Evolutionary conservation across 1,140 invertebrate species (phyloP).

Genomic region (Drosophila elegans): DNA sequence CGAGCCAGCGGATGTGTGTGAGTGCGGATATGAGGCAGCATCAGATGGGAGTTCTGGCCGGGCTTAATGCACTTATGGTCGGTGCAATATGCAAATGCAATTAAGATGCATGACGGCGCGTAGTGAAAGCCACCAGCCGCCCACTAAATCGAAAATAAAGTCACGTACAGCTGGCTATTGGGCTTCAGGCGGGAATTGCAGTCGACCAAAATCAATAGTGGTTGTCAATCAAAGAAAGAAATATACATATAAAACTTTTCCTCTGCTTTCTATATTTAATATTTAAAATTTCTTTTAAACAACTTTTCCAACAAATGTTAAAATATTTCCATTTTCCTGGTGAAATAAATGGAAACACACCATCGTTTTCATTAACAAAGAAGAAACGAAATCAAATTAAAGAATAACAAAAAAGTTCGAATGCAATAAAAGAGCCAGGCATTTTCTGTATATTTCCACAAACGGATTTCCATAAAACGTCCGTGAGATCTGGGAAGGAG

Average conservation of each 20-base stretch:
- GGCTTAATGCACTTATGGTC: conserved; percentile 59
- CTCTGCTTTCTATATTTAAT: conserved; percentile 1
- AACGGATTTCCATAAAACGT: conserved; percentile 33
- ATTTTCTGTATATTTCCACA: conserved; percentile 24
- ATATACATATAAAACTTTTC: conserved; percentile 15
- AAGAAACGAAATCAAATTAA: conserved; percentile 24
- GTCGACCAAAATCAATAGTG: conserved; percentile 38
- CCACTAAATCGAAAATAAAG: conserved; percentile 40
- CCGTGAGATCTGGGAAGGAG: background rate
- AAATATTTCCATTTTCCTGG: conserved; percentile 13
- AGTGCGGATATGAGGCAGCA: conserved; percentile 14
- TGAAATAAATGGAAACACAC: background rate
- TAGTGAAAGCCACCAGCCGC: conserved; percentile 9
- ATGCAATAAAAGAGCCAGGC: conserved; percentile 23
- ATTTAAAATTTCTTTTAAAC: background rate
- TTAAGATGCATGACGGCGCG: conserved; percentile 52
- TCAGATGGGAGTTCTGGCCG: conserved; percentile 12
- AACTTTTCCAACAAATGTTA: conserved; percentile 8
- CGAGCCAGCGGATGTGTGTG: conserved; percentile 11
- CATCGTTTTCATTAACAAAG: conserved; percentile 15
- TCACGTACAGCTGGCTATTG: conserved; percentile 29
- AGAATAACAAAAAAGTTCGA: conserved; percentile 38
- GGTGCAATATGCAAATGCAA: conserved; percentile 75
- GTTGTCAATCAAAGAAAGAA: background rate
- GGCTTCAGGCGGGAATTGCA: background rate